Conservation (phyloP, 2,888 invertebrate species). For the Lochmaea crataegi region DNA sequence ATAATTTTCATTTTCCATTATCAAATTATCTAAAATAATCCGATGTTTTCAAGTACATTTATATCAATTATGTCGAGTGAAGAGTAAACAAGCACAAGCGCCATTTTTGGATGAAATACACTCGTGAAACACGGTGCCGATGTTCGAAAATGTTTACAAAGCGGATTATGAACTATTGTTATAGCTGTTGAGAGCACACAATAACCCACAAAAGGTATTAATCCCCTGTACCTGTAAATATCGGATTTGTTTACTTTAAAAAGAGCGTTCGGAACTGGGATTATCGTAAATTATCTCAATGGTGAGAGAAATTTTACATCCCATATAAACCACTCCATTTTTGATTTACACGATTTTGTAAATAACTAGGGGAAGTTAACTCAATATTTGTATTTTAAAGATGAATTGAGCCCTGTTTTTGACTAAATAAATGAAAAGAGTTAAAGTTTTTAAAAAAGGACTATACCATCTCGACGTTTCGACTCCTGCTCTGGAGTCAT, state of each 20-base stretch:
- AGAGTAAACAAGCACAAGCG: slow-evolving; percentile 52
- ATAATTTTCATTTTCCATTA: too few relatives aligned
- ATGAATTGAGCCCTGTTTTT: too few relatives aligned
- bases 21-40: too few relatives aligned
- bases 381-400: too few relatives aligned
- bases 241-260: slow-evolving; percentile 28
- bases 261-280: neutral
- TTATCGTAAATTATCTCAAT: neutral
- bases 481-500: too few relatives aligned
- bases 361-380: neutral
- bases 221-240: slow-evolving; percentile 46
- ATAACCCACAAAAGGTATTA: slow-evolving; percentile 42
- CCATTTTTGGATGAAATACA: slow-evolving; percentile 52
- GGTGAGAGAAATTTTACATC: neutral
- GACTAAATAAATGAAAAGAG: too few relatives aligned
- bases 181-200: slow-evolving; percentile 55
- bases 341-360: neutral
- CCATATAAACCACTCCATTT: neutral
- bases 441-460: too few relatives aligned
- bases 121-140: slow-evolving; percentile 47
- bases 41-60: slow-evolving; percentile 41
- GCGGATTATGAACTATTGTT: slow-evolving; percentile 57
- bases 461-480: too few relatives aligned
- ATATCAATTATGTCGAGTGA: slow-evolving; percentile 55
- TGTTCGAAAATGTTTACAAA: slow-evolving; percentile 50